A percentile compares a stretch with the other conserved stretches of the same genome.
phyloP scores from a whole-genome alignment of 2,888 invertebrate species.

The Eubasilissa splendida region DNA sequence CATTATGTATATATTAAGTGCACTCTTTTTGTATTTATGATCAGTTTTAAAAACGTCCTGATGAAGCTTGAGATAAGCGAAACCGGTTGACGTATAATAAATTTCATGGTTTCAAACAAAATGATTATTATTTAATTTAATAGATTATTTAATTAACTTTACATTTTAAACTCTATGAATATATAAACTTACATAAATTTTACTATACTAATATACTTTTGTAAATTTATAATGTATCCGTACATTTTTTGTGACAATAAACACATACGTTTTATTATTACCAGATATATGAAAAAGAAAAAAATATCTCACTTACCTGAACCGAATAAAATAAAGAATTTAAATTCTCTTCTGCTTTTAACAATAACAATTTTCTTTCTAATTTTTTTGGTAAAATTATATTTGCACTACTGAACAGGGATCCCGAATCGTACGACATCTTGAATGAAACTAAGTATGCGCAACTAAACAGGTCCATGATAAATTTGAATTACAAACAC shows the following conservation, averaged over 20 bases:
- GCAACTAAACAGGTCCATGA: background rate
- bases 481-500: background rate
- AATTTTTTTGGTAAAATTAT: constrained; percentile 45
- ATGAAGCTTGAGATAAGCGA: too few relatives aligned
- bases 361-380: constrained; percentile 30
- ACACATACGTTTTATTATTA: background rate
- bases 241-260: background rate
- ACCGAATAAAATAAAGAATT: constrained; percentile 20
- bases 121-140: too few relatives aligned
- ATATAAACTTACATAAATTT: too few relatives aligned
- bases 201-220: background rate
- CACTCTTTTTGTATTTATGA: too few relatives aligned
- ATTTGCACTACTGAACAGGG: constrained; percentile 29
- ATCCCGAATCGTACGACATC: constrained; percentile 28
- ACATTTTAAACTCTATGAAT: too few relatives aligned
- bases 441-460: background rate
- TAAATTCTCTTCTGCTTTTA: constrained; percentile 37
- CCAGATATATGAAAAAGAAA: too few relatives aligned
- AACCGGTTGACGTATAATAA: too few relatives aligned
- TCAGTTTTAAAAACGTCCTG: too few relatives aligned
- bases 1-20: too few relatives aligned
- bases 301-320: constrained; percentile 14
- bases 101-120: too few relatives aligned
- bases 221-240: background rate
- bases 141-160: too few relatives aligned